Conservation (phyloP, 2,797 vertebrate species). For the Ciconia nigra region DNA sequence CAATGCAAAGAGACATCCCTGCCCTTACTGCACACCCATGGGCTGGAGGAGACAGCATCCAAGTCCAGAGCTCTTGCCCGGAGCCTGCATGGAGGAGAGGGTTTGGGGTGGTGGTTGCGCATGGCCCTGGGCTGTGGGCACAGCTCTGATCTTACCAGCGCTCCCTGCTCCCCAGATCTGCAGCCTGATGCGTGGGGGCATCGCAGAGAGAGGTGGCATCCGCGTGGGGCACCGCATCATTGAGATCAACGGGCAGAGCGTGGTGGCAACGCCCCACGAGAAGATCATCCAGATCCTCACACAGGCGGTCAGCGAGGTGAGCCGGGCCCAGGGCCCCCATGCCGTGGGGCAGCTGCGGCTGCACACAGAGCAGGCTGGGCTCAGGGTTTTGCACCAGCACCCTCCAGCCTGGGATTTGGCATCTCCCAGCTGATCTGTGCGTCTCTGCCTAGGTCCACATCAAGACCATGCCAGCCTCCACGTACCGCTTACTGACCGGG, state of each 20-base stretch:
- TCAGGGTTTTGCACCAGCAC: neutral
- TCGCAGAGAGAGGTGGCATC: constrained; percentile 92
- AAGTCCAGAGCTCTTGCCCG: accelerated
- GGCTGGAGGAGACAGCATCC: neutral
- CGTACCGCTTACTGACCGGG: constrained; percentile 93
- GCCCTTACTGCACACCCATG: accelerated
- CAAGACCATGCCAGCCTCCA: constrained; percentile 97
- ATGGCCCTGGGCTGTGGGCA: neutral
- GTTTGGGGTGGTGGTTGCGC: neutral
- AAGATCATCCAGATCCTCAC: constrained; percentile 93
- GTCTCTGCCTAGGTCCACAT: constrained; percentile 84
- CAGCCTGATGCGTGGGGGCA: constrained; percentile 94
- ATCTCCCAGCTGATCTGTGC: neutral
- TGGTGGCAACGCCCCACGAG: constrained; percentile 89
- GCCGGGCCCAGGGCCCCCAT: accelerated
- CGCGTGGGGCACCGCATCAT: constrained; percentile 96
- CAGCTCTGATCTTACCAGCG: neutral
- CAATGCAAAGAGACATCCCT: neutral
- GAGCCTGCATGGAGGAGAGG: neutral
- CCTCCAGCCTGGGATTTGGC: neutral
- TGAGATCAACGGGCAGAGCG: constrained; percentile 96
- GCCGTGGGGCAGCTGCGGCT: neutral
- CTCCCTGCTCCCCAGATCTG: constrained; percentile 82
- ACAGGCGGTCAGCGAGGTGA: constrained; percentile 88
- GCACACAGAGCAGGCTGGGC: neutral